Conservation (phyloP, 2,888 invertebrate genomes). For the Apomyelois bistriatella region DNA sequence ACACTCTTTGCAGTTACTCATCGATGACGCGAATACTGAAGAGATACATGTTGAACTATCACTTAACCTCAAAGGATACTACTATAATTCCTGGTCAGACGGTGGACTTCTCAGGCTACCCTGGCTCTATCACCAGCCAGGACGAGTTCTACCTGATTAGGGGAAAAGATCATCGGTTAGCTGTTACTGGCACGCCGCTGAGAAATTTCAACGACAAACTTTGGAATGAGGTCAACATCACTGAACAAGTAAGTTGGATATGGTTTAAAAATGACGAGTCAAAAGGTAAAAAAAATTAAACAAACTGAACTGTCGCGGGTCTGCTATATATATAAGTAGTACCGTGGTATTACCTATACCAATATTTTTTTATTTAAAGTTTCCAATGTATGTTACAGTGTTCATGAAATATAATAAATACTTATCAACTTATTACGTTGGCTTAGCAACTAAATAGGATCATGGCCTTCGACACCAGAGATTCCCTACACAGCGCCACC, state of each 20-base stretch:
- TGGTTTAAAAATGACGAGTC: too few relatives aligned
- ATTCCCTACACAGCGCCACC: too few relatives aligned
- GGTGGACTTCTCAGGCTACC: constrained; percentile 90
- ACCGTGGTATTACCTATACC: too few relatives aligned
- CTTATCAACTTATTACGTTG: too few relatives aligned
- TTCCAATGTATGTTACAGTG: too few relatives aligned
- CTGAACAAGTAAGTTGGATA: constrained; percentile 71
- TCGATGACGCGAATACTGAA: constrained; percentile 92
- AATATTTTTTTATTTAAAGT: too few relatives aligned
- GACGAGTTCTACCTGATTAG: constrained; percentile 89
- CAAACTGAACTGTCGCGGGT: too few relatives aligned
- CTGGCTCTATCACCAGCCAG: constrained; percentile 88
- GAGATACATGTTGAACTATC: constrained; percentile 89
- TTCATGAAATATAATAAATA: too few relatives aligned
- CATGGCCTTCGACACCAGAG: too few relatives aligned
- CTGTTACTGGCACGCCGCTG: constrained; percentile 88
- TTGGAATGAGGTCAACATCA: constrained; percentile 84
- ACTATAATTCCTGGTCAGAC: constrained; percentile 82
- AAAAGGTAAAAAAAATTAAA: too few relatives aligned
- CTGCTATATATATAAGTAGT: too few relatives aligned
- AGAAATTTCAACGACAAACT: constrained; percentile 85
- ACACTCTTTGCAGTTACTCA: constrained; percentile 78
- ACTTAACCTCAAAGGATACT: constrained; percentile 71
- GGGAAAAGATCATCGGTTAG: constrained; percentile 79
- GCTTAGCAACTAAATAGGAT: too few relatives aligned